Conservation (phyloP, 23 tunicate species). For the Trididemnum nubilum region DNA sequence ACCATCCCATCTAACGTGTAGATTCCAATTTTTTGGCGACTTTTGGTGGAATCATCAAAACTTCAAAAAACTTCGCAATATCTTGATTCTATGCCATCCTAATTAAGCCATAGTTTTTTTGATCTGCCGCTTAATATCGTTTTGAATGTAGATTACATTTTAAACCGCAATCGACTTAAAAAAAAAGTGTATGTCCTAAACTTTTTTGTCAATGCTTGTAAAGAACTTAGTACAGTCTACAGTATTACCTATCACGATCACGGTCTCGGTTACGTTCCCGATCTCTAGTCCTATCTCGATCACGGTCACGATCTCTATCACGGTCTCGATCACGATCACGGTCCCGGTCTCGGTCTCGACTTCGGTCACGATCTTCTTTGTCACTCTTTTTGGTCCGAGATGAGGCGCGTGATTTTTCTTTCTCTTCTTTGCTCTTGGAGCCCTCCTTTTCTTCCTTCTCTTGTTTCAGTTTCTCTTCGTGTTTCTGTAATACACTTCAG, state of each 20-base stretch:
- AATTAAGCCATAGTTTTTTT: no score
- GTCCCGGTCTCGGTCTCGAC: constrained; percentile 37
- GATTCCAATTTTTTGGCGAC: no score
- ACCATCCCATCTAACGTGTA: no score
- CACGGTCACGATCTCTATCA: constrained; percentile 26
- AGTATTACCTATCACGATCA: neutral
- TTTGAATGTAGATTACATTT: no score
- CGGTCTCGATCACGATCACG: constrained; percentile 41
- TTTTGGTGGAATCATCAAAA: no score
- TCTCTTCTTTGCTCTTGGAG: constrained; percentile 32
- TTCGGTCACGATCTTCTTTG: constrained; percentile 22
- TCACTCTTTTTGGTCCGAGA: constrained; percentile 30
- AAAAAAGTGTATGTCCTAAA: no score
- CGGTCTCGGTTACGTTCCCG: constrained; percentile 31
- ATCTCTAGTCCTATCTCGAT: constrained; percentile 23
- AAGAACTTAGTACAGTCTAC: no score
- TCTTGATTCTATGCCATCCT: no score
- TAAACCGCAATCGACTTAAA: no score
- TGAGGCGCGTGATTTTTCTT: constrained; percentile 14
- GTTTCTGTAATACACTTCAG: constrained; percentile 30
- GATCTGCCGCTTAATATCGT: no score
- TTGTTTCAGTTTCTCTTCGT: constrained; percentile 40
- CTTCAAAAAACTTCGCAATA: no score
- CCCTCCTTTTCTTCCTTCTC: constrained; percentile 23
- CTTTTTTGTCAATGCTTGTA: no score